Evolutionary conservation across 2,888 invertebrate species (phyloP).

Genomic region (Pseudoips prasinana): DNA sequence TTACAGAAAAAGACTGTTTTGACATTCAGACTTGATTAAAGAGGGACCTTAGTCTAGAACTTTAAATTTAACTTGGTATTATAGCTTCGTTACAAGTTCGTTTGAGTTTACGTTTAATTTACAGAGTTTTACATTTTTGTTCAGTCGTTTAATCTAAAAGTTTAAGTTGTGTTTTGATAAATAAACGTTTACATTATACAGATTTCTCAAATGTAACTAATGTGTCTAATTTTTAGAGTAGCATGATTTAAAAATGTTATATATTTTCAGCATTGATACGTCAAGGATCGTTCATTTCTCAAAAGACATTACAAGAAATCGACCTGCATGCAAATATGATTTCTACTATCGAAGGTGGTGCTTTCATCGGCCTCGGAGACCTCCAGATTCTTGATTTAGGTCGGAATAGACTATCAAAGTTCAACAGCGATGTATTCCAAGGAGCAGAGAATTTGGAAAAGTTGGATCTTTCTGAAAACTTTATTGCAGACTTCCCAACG

Average conservation of each 20-base stretch:
- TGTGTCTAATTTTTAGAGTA: too few species aligned
- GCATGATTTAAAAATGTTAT: too few species aligned
- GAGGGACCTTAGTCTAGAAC: constrained; percentile 2
- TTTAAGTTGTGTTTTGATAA: too few species aligned
- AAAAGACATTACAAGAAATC: constrained; percentile 86
- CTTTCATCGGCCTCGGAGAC: constrained; percentile 86
- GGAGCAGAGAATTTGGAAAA: constrained; percentile 88
- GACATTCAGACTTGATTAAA: constrained; percentile 6
- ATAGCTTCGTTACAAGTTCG: too few species aligned
- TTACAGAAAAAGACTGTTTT: constrained; percentile 5
- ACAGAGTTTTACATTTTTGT: too few species aligned
- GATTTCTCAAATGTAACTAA: too few species aligned
- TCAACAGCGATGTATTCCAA: constrained; percentile 93
- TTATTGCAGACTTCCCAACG: constrained; percentile 90
- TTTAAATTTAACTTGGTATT: too few species aligned
- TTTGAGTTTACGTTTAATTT: too few species aligned
- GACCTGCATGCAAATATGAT: constrained; percentile 91
- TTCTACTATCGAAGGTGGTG: constrained; percentile 87
- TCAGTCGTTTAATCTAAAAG: too few species aligned
- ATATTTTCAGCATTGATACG: constrained; percentile 85
- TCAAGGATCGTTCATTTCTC: constrained; percentile 86
- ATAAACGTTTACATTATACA: too few species aligned
- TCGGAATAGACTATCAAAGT: constrained; percentile 88
- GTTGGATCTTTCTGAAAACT: constrained; percentile 93
- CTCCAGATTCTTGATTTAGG: constrained; percentile 87